Conservation (phyloP, 2,797 vertebrate species). For the Parauchenoglanis punctatus region DNA sequence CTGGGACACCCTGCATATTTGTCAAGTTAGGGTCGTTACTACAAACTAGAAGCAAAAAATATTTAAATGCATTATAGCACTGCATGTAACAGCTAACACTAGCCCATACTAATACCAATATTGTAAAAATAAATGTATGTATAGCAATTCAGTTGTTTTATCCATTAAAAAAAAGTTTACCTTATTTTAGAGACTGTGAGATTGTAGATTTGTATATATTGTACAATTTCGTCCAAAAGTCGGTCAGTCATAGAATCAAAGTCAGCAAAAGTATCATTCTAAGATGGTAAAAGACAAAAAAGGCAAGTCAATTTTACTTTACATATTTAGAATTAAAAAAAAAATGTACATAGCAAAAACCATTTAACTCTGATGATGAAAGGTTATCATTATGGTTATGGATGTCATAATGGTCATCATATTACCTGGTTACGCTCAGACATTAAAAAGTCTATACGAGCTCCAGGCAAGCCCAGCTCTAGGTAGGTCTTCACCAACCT, state of each 20-base stretch:
- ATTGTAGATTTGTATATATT: conserved; percentile 98
- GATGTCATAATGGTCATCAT: no score
- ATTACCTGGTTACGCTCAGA: conserved; percentile 97
- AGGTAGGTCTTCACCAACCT: conserved; percentile 97
- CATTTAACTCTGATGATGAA: neutral
- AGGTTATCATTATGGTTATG: neutral
- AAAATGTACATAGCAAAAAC: neutral
- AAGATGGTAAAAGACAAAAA: conserved; percentile 59
- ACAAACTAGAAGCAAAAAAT: neutral
- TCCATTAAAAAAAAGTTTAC: conserved; percentile 73
- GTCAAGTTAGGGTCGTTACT: neutral
- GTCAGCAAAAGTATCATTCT: conserved; percentile 99
- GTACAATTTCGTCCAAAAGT: conserved; percentile 96
- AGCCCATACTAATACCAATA: neutral
- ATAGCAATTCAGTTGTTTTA: no score
- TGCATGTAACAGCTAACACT: neutral
- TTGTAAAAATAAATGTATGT: neutral
- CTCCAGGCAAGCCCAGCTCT: conserved; percentile 93
- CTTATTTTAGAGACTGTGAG: conserved; percentile 97
- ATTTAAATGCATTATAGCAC: neutral
- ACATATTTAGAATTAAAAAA: neutral
- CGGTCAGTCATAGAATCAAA: conserved; percentile 99
- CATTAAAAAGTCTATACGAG: conserved; percentile 96
- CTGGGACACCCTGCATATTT: no score
- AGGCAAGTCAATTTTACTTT: neutral